A percentile compares a stretch with the other conserved stretches of the same genome.
Conservation (phyloP, 1,140 invertebrate genomes). For the Hirudo medicinalis region DNA sequence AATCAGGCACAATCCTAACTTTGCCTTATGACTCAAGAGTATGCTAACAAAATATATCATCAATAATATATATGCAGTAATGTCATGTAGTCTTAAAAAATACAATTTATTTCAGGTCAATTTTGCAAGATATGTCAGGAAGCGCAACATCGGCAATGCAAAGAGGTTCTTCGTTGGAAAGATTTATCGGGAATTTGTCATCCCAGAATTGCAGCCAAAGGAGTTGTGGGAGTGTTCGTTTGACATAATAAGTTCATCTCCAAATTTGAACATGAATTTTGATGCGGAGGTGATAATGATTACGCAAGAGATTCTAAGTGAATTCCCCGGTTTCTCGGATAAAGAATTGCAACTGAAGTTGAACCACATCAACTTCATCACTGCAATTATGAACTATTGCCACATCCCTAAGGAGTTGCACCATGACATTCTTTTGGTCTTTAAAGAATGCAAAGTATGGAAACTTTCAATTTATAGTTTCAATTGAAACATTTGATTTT, state of each 20-base stretch:
- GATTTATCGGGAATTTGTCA: constrained; percentile 69
- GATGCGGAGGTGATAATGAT: constrained; percentile 73
- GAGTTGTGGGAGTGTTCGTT: constrained; percentile 82
- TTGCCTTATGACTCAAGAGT: constrained; percentile 53
- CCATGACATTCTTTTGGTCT: constrained; percentile 50
- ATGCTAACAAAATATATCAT: constrained; percentile 11
- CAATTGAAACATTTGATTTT: background rate
- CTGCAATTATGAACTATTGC: constrained; percentile 63
- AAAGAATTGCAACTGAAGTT: constrained; percentile 60
- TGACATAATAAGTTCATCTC: constrained; percentile 65
- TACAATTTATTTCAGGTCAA: constrained; percentile 43
- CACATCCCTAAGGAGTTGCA: constrained; percentile 63
- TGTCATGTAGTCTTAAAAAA: background rate
- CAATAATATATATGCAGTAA: background rate
- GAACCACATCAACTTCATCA: constrained; percentile 67
- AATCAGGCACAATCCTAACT: constrained; percentile 62
- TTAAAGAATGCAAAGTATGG: constrained; percentile 49
- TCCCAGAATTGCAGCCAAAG: constrained; percentile 68
- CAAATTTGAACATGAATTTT: constrained; percentile 49
- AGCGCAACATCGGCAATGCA: constrained; percentile 60
- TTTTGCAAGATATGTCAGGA: constrained; percentile 68
- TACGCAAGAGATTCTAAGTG: constrained; percentile 59
- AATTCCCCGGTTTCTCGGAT: constrained; percentile 52
- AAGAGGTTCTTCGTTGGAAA: constrained; percentile 71
- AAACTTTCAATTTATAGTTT: background rate